Percentiles rank a stretch among this genome's conserved stretches.
phyloP scores from a whole-genome alignment of 2,797 vertebrate genomes.

The Anabas testudineus region DNA sequence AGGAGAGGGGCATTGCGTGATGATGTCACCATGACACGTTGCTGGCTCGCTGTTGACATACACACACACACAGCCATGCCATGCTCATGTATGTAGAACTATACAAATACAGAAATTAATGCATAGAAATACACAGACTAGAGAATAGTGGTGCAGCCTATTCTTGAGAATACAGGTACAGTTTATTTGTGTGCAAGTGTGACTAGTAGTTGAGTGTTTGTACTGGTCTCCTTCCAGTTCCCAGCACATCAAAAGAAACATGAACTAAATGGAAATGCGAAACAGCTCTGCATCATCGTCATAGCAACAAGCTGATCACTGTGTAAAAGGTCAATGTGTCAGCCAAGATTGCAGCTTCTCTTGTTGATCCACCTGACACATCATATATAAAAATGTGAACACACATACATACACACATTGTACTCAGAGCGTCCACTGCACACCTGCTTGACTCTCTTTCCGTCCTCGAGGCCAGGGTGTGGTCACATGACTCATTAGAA shows the following conservation, averaged over 20 bases:
- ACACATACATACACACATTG: background rate
- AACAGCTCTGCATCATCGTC: background rate
- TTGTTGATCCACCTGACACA: slow-evolving; percentile 9
- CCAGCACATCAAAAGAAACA: slow-evolving; percentile 12
- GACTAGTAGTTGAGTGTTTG: background rate
- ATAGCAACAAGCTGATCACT: slow-evolving; percentile 8
- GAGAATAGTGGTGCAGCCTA: background rate
- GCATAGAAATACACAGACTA: slow-evolving; percentile 9
- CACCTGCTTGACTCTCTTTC: slow-evolving; percentile 39
- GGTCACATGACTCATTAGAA: slow-evolving; percentile 63
- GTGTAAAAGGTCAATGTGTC: slow-evolving; percentile 17
- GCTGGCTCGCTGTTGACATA: slow-evolving; percentile 49
- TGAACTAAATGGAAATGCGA: background rate
- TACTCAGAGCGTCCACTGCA: background rate
- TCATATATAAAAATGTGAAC: background rate
- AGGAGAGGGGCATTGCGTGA: slow-evolving; percentile 45
- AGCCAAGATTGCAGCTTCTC: background rate
- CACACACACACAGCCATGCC: slow-evolving; percentile 10
- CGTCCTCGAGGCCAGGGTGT: slow-evolving; percentile 33
- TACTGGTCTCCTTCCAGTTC: background rate
- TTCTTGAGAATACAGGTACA: background rate
- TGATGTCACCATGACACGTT: slow-evolving; percentile 34
- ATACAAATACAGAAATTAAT: slow-evolving; percentile 71
- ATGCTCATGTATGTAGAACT: slow-evolving; percentile 25
- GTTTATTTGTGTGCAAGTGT: background rate